Evolutionary conservation across 2,113 vertebrate genomes (phyloP), one percentile per base, ranked within the genome.

Genomic region (Tupaia chinensis): DNA sequence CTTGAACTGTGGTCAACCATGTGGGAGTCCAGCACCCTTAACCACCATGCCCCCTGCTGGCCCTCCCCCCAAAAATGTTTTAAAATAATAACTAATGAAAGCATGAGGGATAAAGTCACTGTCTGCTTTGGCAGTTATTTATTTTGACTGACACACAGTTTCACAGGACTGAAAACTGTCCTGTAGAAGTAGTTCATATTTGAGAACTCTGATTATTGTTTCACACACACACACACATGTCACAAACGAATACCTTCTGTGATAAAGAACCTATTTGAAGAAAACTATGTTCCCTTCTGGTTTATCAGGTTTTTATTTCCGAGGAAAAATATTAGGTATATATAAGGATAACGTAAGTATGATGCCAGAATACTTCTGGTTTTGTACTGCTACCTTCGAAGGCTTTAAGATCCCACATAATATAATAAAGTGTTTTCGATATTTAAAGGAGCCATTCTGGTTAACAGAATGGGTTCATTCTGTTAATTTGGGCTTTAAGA

Each of bases 201-300:
- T 97, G 89, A 97, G 73, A 95, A 63, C 54, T 96, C 96, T 77
- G 96, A 70, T 84, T 86, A 92, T 93, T 97, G 96, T 95, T 44
- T 44, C 44, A 44, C 87, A 81, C 68, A 97, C 89, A 94, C 2
- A 34, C 94, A 85, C 79, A 85, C 66, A 81, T 96, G 91, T 44
- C 69, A 94, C 76, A 84, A 97, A 95, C 61, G n/a, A n/a, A 97
- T 92, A 73, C 61, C 61, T 8, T 89, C 34, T 95, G 53, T 94
- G 32, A 87, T 44, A 5, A 44, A 44, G 44, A 44, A 44, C 3
- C 5, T 44, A 44, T 44, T 44, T 5, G 44, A 81, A n/a, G 77
- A 96, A 76, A 94, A 91, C 89, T 96, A 78, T n/a, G 95, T 94
- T 74, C 70, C 25, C 10, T 70, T 89, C 84, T 78, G 6, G 32